phyloP scores from a whole-genome alignment of 2,888 invertebrate genomes.

The Oxyteleia sp. region DNA sequence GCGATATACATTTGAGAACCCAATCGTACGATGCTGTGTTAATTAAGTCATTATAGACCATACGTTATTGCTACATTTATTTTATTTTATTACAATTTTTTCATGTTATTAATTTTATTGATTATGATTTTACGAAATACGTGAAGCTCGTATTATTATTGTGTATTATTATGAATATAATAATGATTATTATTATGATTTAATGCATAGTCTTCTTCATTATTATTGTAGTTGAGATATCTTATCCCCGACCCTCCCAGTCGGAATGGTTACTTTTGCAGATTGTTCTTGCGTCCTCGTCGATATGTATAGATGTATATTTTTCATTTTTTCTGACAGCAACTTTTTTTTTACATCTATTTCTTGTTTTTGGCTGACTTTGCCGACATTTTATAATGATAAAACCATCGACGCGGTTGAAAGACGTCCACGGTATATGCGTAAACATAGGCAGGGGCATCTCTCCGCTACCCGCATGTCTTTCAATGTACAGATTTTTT shows the following conservation, averaged over 20 bases:
- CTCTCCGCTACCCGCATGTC: constrained; percentile 88
- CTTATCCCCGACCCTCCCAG: constrained; percentile 75
- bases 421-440: constrained; percentile 77
- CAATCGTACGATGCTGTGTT: constrained; percentile 87
- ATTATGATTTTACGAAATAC: constrained; percentile 83
- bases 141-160: constrained; percentile 77
- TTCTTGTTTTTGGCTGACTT: constrained; percentile 72
- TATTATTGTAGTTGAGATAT: constrained; percentile 73
- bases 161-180: constrained; percentile 71
- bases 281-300: constrained; percentile 82
- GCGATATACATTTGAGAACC: constrained; percentile 76
- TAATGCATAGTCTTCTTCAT: constrained; percentile 79
- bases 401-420: constrained; percentile 76
- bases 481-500: constrained; percentile 88
- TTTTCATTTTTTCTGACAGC: constrained; percentile 77
- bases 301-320: constrained; percentile 71
- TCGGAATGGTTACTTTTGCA: constrained; percentile 80
- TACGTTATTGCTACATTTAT: constrained; percentile 86
- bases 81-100: constrained; percentile 86
- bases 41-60: constrained; percentile 87
- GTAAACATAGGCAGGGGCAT: constrained; percentile 86
- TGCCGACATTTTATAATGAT: constrained; percentile 63
- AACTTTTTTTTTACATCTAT: constrained; percentile 71
- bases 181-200: constrained; percentile 71
- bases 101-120: constrained; percentile 87